Conservation (phyloP, 2,797 vertebrate genomes). For the Platyrinchus mystaceus region DNA sequence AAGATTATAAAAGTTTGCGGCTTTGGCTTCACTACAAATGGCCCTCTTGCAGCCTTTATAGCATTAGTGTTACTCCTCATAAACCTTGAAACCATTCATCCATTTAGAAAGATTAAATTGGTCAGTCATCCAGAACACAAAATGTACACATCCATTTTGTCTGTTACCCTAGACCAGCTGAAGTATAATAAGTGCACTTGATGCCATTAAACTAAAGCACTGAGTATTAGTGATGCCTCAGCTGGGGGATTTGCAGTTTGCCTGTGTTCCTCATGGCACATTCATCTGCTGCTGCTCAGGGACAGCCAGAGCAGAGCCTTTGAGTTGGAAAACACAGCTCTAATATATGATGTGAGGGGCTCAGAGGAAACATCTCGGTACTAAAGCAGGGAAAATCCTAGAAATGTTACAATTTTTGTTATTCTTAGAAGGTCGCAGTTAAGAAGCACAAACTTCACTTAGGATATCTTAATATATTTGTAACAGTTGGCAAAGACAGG, state of each 20-base stretch:
- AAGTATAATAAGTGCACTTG: conserved; percentile 29
- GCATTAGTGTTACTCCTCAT: conserved; percentile 63
- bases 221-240: conserved; percentile 17
- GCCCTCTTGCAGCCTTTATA: conserved; percentile 55
- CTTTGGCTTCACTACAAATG: conserved; percentile 66
- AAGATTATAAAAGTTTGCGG: conserved; percentile 58
- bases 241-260: neutral
- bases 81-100: conserved; percentile 63
- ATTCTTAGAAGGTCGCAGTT: conserved; percentile 1
- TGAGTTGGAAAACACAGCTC: neutral
- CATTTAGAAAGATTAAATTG: conserved; percentile 65
- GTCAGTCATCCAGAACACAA: conserved; percentile 64
- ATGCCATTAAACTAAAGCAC: conserved; percentile 4
- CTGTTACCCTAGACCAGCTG: conserved; percentile 35
- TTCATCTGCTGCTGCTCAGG: conserved; percentile 26
- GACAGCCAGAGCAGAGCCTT: neutral
- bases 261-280: conserved; percentile 6
- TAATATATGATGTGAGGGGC: conserved; percentile 5
- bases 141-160: conserved; percentile 57
- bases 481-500: neutral
- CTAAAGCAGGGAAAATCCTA: neutral
- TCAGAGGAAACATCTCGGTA: conserved; percentile 20
- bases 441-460: neutral
- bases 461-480: neutral
- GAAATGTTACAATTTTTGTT: neutral